Percentiles rank a stretch among this genome's conserved stretches.
Evolutionary conservation across 2,888 invertebrate species (phyloP).

Genomic region (Nezara viridula): DNA sequence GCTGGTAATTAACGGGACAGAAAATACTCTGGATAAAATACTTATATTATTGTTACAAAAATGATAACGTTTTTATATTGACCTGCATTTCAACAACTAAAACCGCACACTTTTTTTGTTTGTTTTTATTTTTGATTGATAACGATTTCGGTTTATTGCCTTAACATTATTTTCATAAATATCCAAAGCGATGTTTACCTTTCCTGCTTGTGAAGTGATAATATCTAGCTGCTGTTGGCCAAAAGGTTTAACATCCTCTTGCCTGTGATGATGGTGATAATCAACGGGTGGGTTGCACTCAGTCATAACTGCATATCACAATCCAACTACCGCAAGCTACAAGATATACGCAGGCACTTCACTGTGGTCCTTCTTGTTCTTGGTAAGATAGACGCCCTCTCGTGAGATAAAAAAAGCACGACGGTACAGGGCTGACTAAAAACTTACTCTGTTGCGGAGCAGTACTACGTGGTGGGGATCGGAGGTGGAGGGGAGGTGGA

Average conservation of each 20-base stretch:
- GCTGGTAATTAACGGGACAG: background rate
- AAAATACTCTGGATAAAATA: background rate
- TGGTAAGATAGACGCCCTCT: no score
- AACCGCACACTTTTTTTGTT: background rate
- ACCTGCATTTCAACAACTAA: background rate
- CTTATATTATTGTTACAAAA: background rate
- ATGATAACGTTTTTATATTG: background rate
- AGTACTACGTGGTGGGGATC: slow-evolving; percentile 56
- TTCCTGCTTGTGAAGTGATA: slow-evolving; percentile 64
- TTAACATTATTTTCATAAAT: background rate
- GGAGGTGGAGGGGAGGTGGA: slow-evolving; percentile 54
- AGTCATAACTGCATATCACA: slow-evolving; percentile 70
- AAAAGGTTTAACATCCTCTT: slow-evolving; percentile 65
- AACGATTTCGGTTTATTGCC: background rate
- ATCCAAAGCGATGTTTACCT: slow-evolving; percentile 61
- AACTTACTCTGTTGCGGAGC: slow-evolving; percentile 65
- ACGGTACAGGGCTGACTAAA: slow-evolving; percentile 62
- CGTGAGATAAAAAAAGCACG: slow-evolving; percentile 61
- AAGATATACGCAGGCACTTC: background rate
- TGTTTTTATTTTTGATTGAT: background rate
- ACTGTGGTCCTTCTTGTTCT: no score
- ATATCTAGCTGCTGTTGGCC: slow-evolving; percentile 68
- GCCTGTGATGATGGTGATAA: slow-evolving; percentile 68
- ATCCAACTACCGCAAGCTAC: slow-evolving; percentile 12
- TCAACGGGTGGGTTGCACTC: slow-evolving; percentile 78